Evolutionary conservation across 2,888 invertebrate species (phyloP), one percentile per base, ranked within the genome.

Genomic region (Myopa tessellatipennis): DNA sequence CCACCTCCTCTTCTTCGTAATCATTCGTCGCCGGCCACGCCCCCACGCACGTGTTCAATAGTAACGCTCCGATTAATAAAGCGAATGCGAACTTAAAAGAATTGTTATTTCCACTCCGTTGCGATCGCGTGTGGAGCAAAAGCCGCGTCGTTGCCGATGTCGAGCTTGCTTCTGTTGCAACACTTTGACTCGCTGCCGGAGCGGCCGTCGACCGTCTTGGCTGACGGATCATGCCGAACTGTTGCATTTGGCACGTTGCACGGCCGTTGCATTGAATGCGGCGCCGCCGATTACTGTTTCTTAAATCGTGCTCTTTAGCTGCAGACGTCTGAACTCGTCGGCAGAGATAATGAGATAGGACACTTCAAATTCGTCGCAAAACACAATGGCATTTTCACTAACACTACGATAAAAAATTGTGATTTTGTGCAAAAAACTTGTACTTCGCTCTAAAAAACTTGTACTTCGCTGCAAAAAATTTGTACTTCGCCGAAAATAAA

Each of bases 141-240:
- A 45, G 40, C 36, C 12, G 52, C 65, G 52, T 63, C 34, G 63
- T 61, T 18, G n/a, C 16, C 36, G 34, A 52, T 58, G 61, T 34
- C 75, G 65, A 78, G 72, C 79, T 36, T 45, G 45, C 74, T 61
- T n/a, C 36, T 73, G 79, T n/a, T 71, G 79, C 61, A 40, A 36
- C 50, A 68, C 67, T 72, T 40, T 7, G 38, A 71, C 58, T 55
- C 63, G 63, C 55, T 26, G 71, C 68, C 45, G 79, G 77, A 77
- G 82, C 82, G 82, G 80, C 81, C 81, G 80, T 81, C 83, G 82
- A 86, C 86, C 86, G 85, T 85, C 84, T 85, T 83, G 84, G 85
- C 84, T 84, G 86, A 86, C 86, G 85, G 84, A 86, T 85, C 87
- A 87, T 86, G 83, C 86, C 85, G 84, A 86, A 86, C 86, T 87